These are phyloP conservation scores for Hypselothyrea guttata DNA, from an alignment of 2,888 invertebrate genomes.

Conservation along the genomic window DNA sequence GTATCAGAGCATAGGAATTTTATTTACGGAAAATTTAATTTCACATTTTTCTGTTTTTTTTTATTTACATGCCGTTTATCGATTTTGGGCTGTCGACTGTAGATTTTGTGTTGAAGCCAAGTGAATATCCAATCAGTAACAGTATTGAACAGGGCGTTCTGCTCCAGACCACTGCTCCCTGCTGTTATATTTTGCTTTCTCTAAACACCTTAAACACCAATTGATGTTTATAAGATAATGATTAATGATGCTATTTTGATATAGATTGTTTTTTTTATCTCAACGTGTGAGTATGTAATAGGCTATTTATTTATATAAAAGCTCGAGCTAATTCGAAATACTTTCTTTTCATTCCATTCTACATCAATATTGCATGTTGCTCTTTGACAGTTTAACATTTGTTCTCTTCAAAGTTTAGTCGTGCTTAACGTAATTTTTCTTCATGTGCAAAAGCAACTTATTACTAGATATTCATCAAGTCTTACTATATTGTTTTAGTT, in stretches of 20 bases:
- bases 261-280: constrained; percentile 54
- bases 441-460: constrained; percentile 33
- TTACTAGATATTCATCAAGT: constrained; percentile 61
- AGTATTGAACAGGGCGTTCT: constrained; percentile 33
- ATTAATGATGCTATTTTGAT: constrained; percentile 62
- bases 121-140: constrained; percentile 61
- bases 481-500: constrained; percentile 42
- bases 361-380: no score
- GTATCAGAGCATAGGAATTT: no score
- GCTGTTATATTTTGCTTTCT: constrained; percentile 11
- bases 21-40: no score
- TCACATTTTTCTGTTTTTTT: neutral
- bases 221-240: constrained; percentile 76
- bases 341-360: constrained; percentile 1
- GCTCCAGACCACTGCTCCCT: constrained; percentile 4
- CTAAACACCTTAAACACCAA: constrained; percentile 57
- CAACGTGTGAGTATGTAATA: constrained; percentile 19
- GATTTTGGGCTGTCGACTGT: neutral
- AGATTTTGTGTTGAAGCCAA: constrained; percentile 8
- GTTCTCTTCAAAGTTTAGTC: no score
- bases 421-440: constrained; percentile 21
- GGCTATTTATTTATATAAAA: constrained; percentile 42
- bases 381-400: no score
- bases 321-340: constrained; percentile 10
- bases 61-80: constrained; percentile 10